phyloP scores from a whole-genome alignment of 2,888 invertebrate genomes.

The Pyrrhosoma nymphula region DNA sequence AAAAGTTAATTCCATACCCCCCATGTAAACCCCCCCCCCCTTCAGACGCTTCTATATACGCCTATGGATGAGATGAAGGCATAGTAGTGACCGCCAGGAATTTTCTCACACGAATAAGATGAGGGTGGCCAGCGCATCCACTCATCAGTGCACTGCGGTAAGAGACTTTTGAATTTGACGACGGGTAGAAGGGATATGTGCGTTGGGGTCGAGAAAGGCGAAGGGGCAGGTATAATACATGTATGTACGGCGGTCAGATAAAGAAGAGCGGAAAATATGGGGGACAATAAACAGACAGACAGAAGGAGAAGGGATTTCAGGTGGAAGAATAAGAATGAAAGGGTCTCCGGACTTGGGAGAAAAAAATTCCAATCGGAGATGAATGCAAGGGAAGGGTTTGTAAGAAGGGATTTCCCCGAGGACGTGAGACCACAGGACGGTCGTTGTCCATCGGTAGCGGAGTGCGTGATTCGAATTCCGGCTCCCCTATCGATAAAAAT shows the following conservation, averaged over 20 bases:
- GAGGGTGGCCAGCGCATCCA: background rate
- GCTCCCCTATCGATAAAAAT: too few species aligned
- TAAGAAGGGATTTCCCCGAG: background rate
- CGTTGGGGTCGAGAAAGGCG: too few species aligned
- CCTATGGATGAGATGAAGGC: too few species aligned
- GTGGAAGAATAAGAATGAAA: background rate
- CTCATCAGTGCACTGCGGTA: background rate
- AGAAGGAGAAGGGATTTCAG: background rate
- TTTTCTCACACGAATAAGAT: background rate
- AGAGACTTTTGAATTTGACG: background rate
- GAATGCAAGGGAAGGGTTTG: background rate
- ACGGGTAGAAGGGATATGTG: background rate
- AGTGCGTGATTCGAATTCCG: too few species aligned
- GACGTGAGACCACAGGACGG: background rate
- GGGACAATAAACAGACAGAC: background rate
- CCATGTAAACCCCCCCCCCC: too few species aligned
- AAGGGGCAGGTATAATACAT: too few species aligned
- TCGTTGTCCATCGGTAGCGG: too few species aligned
- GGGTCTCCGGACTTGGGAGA: background rate
- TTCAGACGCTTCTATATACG: too few species aligned
- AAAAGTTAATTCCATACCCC: too few species aligned
- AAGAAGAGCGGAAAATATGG: too few species aligned
- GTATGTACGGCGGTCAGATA: background rate
- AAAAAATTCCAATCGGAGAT: background rate
- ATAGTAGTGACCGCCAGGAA: background rate